Base-by-base conservation (phyloP, 1,140 invertebrate species). In the Saccostrea cuccullata region DNA sequence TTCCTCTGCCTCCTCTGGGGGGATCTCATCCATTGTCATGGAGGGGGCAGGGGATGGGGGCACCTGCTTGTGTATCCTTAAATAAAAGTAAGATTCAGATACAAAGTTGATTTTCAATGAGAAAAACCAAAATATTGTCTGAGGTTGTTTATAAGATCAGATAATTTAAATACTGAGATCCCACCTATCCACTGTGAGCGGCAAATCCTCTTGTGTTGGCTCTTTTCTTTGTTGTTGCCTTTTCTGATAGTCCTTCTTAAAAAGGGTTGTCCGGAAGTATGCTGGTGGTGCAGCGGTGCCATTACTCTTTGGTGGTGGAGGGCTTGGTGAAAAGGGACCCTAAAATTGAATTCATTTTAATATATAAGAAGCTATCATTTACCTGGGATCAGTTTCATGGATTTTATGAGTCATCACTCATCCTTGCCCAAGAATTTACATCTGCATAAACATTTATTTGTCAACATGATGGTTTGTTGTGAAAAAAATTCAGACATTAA, bases 231-330 rank as follows among this genome's bases (percentile, higher is more conserved):
- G 87, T 60, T 89, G 87, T 85, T 93, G 92, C 56, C 92, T 85
- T 84, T 90, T 89, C 15, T 91, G 85, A 84, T 92, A 92, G 82
- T 93, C 93, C 70, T 91, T 89, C 86, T 93, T 93, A 86, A 92
- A 93, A 85, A 93, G 88, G 12, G 92, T 92, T 1, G 93, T 93
- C 30, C 91, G 89, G 82, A 93, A 92, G 83, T 56, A 55, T 11
- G 17, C 47, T 84, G 82, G 82, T 55, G 82, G 82, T 36, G 47
- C n/a, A n/a, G 40, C 12, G n/a, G 40, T 55, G 12, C 82, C 40
- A n/a, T 89, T 89, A 15, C 55, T 89, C 73, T 90, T 91, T 1
- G 84, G 90, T 55, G 91, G 90, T 26, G 91, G 90, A 56, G 93
- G 92, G 13, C 91, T 85, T 20, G 92, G 92, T 55, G 85, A n/a